A percentile compares a stretch with the other conserved stretches of the same genome.
These are phyloP conservation scores for Acrobasis consociella DNA, from an alignment of 2,888 invertebrate species.

Conservation along the genomic window DNA sequence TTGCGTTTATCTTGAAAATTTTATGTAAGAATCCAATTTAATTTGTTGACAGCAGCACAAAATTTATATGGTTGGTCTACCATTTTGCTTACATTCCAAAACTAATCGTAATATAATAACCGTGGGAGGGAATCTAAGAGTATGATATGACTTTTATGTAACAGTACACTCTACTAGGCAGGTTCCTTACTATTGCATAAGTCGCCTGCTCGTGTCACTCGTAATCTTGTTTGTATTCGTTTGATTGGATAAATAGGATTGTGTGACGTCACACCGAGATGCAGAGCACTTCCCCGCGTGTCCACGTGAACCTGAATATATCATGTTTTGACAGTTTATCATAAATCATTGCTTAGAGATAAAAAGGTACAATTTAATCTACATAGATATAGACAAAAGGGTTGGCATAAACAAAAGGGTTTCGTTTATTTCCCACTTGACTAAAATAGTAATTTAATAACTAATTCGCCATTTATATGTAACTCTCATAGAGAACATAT, in stretches of 20 bases:
- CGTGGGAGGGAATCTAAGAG: neutral
- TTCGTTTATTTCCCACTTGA: no score
- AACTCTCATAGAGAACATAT: no score
- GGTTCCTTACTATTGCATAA: conserved; percentile 9
- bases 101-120: neutral
- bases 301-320: neutral
- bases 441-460: no score
- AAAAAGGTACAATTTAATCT: no score
- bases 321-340: neutral
- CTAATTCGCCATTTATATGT: no score
- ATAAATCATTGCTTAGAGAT: no score
- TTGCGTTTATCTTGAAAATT: no score
- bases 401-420: no score
- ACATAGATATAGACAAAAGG: no score
- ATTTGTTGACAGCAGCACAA: no score
- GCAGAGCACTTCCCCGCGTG: neutral
- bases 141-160: conserved; percentile 3
- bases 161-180: conserved; percentile 6
- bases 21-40: no score
- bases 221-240: conserved; percentile 10
- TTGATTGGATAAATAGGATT: conserved; percentile 5
- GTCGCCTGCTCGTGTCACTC: neutral
- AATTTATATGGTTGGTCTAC: no score
- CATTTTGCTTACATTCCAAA: neutral
- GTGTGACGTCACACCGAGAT: conserved; percentile 5